These are phyloP conservation scores for Ranitomeya variabilis DNA, from an alignment of 2,113 vertebrate genomes.

Conservation along the genomic window DNA sequence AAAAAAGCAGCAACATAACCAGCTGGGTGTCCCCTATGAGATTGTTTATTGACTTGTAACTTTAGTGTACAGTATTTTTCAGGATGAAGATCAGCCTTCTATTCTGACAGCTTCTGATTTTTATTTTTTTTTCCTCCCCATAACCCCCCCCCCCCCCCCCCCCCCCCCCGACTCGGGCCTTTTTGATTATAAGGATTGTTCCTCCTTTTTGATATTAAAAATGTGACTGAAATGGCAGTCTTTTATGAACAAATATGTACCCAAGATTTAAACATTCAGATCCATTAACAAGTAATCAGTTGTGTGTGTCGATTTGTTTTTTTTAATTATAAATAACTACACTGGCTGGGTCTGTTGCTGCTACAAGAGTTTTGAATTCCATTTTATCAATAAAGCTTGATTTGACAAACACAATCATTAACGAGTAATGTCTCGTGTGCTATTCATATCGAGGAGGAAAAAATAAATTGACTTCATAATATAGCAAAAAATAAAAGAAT, in stretches of 20 bases:
- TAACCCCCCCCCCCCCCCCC: no score
- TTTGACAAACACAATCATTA: slow-evolving; percentile 81
- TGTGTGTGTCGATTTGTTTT: slow-evolving; percentile 61
- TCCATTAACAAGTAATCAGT: slow-evolving; percentile 49
- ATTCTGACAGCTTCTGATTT: slow-evolving; percentile 28
- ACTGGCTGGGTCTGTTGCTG: slow-evolving; percentile 81
- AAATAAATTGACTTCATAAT: neutral
- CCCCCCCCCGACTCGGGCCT: neutral
- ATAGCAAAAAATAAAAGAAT: neutral
- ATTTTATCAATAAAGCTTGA: slow-evolving; percentile 87
- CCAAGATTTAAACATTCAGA: slow-evolving; percentile 18
- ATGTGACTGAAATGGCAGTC: slow-evolving; percentile 26
- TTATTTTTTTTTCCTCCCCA: neutral
- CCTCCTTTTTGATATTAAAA: slow-evolving; percentile 12
- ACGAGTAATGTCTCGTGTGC: slow-evolving; percentile 75
- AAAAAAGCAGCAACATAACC: slow-evolving; percentile 75
- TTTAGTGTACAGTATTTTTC: slow-evolving; percentile 49
- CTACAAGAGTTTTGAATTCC: slow-evolving; percentile 79
- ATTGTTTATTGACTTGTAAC: slow-evolving; percentile 49
- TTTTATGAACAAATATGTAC: slow-evolving; percentile 50
- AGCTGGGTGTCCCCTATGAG: slow-evolving; percentile 62
- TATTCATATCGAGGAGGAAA: slow-evolving; percentile 53
- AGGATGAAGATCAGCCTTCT: neutral
- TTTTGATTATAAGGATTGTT: slow-evolving; percentile 28
- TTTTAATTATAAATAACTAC: slow-evolving; percentile 61